Evolutionary conservation across 2,888 invertebrate species (phyloP), one percentile per base, ranked within the genome.

Genomic region (Spisula solida): DNA sequence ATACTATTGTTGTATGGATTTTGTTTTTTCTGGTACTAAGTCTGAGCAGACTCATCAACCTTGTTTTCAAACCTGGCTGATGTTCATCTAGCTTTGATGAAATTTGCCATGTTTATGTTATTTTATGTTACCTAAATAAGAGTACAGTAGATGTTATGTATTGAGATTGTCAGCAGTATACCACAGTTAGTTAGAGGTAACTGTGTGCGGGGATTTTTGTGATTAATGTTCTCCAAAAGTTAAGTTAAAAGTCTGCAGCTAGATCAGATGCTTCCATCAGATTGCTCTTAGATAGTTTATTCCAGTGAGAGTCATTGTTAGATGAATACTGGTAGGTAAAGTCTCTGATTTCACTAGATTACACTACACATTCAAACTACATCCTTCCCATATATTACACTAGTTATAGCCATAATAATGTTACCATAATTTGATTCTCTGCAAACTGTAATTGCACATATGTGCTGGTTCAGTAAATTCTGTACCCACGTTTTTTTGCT

Each of bases 231-330:
- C 10, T 6, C n/a, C n/a, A 25, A 25, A n/a, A 66, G 56, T 56
- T 20, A 66, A 66, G 10, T 66, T 66, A n/a, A 66, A 66, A n/a
- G 60, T 66, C 60, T 66, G 60, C n/a, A n/a, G n/a, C n/a, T n/a
- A n/a, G n/a, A n/a, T n/a, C n/a, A n/a, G n/a, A n/a, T n/a, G 25
- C n/a, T 66, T 25, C 8, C 20, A 66, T 66, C 60, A 25, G n/a
- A 25, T 25, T 25, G 25, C 8, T 41, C 41, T 25, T 25, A 66
- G 60, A 66, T 25, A 25, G 5, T n/a, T 66, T 66, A 66, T 66
- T 66, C 60, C 60, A 25, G 5, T 66, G 60, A 25, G 60, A 66
- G 25, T 66, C 25, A 66, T 66, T 66, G 20, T 20, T 66, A 66
- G 60, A 66, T 66, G 20, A 66, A 25, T 25, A 66, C 25, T 51